Evolutionary conservation across 2,888 invertebrate species (phyloP).

Genomic region (Mamestra brassicae): DNA sequence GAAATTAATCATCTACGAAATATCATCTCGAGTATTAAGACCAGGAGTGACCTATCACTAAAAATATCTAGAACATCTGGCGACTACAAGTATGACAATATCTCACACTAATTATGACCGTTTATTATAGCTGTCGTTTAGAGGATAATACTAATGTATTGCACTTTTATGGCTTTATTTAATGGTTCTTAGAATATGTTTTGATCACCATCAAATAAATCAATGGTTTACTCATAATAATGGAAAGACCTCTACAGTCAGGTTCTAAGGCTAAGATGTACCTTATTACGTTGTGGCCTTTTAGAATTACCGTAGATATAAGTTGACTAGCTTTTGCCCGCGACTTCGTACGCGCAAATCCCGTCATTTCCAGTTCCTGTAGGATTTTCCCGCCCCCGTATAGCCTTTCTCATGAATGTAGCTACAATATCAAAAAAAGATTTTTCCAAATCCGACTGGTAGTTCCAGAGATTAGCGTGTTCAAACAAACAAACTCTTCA

Average conservation of each 20-base stretch:
- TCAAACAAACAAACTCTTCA: too few relatives aligned
- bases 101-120: not conserved
- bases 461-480: too few relatives aligned
- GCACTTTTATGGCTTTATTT: conserved; percentile 1
- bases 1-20: not conserved
- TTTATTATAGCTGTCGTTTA: not conserved
- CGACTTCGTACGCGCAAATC: too few relatives aligned
- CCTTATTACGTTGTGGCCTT: not conserved
- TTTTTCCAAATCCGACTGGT: too few relatives aligned
- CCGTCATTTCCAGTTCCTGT: too few relatives aligned
- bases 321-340: too few relatives aligned
- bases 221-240: not conserved
- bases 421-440: too few relatives aligned
- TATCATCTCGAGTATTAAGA: not conserved
- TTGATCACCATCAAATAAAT: not conserved
- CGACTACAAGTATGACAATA: not conserved
- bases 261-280: not conserved
- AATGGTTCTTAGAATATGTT: not conserved
- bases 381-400: too few relatives aligned
- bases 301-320: not conserved
- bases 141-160: not conserved
- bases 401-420: too few relatives aligned
- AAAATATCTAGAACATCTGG: not conserved
- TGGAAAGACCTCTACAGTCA: not conserved
- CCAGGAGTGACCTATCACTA: not conserved